A percentile compares a stretch with the other conserved stretches of the same genome.
Evolutionary conservation across 2,888 invertebrate genomes (phyloP).

Genomic region (Lepidonotus clava): DNA sequence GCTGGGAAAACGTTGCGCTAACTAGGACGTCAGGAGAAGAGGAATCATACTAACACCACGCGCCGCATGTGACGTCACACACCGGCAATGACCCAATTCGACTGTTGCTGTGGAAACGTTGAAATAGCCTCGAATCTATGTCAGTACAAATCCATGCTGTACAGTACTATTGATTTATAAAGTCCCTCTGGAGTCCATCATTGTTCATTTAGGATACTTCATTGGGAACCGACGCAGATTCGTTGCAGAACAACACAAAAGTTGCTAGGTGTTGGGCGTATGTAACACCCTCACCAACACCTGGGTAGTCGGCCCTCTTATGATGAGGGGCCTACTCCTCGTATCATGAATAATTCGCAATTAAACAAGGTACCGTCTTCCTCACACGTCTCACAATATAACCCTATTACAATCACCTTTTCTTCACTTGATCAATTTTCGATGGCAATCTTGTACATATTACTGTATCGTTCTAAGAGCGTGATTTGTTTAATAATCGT

Average conservation of each 20-base stretch:
- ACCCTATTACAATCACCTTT: conserved; percentile 30
- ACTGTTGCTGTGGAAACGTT: background rate
- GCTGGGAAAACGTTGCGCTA: conserved; percentile 15
- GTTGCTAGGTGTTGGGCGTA: background rate
- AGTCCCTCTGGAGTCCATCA: too few relatives aligned
- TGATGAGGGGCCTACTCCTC: background rate
- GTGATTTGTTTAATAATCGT: too few relatives aligned
- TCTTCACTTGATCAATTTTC: background rate
- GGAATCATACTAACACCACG: conserved; percentile 5
- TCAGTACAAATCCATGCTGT: background rate
- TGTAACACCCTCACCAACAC: background rate
- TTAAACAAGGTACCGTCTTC: background rate
- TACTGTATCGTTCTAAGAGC: background rate
- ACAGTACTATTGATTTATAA: too few relatives aligned
- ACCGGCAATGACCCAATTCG: background rate
- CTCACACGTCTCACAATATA: background rate
- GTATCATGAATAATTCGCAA: too few relatives aligned
- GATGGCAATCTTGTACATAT: background rate
- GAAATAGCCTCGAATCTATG: background rate
- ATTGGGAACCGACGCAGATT: background rate
- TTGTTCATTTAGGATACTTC: too few relatives aligned
- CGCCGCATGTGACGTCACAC: background rate
- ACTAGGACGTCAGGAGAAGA: conserved; percentile 30
- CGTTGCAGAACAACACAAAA: too few relatives aligned
- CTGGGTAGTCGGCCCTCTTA: background rate